Evolutionary conservation across 2,113 vertebrate species (phyloP), one percentile per base, ranked within the genome.

Genomic region (Mionectes macconnelli): DNA sequence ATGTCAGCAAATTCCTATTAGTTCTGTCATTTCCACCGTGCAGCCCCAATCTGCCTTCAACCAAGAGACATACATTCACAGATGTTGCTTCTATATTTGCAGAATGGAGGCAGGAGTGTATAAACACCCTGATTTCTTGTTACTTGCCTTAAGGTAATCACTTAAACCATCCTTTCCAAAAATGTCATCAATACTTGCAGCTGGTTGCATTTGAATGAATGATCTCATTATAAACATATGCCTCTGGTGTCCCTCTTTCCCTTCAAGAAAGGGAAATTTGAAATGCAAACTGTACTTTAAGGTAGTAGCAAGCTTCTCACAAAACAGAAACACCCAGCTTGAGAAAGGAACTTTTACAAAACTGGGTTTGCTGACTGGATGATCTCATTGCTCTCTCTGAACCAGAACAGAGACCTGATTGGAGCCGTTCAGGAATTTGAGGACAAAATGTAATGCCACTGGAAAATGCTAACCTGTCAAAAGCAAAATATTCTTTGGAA

Each of bases 381-480:
- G 73, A 94, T 56, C 52, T 95, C 89, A 81, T n/a, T 81, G 49
- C 39, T 75, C 64, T 52, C 80, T 75, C 49, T 3, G 15, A 94
- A 94, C 74, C 77, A 91, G 52, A 94, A 79, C 2, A 12, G 84
- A 94, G 77, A 89, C 69, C 76, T 83, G 50, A 55, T 24, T 50
- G 83, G 86, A 81, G 44, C 20, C 57, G n/a, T 44, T 95, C 60
- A 76, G 49, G 69, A 95, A 82, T 82, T 64, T 56, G 55, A 87
- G 69, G 53, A 82, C n/a, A 79, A 89, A 91, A 82, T 72, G 4
- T 72, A 90, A 75, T 72, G 52, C 63, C 77, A 56, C 7, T 75
- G 44, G 73, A 89, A 95, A 96, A 87, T 79, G 42, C 73, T 92
- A 69, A 84, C 63, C 33, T 68, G 44, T 84, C 64, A 87, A 82